phyloP scores from a whole-genome alignment of 2,797 vertebrate genomes.

The Pogonophryne albipinna region DNA sequence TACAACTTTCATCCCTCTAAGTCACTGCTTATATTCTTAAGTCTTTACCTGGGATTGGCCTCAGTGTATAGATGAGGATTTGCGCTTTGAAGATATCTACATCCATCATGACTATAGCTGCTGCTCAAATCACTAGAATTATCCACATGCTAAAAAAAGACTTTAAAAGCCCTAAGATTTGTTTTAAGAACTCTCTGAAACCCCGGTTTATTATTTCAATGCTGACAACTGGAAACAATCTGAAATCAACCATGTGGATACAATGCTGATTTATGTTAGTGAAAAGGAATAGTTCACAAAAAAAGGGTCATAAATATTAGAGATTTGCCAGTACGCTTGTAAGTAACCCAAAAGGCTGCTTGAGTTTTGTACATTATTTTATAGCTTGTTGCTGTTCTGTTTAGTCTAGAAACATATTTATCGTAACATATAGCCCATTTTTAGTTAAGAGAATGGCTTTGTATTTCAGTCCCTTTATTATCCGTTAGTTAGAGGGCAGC shows the following conservation, averaged over 20 bases:
- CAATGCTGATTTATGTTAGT: not conserved
- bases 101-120: constrained; percentile 25
- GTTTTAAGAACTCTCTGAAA: constrained; percentile 2
- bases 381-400: too few relatives aligned
- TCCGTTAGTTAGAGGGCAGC: constrained; percentile 21
- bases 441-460: not conserved
- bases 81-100: constrained; percentile 43
- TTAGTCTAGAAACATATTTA: not conserved
- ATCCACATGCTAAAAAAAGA: constrained; percentile 6
- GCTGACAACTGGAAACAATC: constrained; percentile 4
- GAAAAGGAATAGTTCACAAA: not conserved
- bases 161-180: constrained; percentile 15
- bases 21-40: constrained; percentile 39
- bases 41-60: constrained; percentile 24
- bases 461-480: constrained; percentile 8
- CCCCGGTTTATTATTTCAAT: constrained; percentile 1
- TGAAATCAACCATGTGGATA: not conserved
- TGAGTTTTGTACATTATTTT: not conserved
- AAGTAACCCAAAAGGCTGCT: not conserved
- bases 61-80: constrained; percentile 26
- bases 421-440: not conserved
- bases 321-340: not conserved
- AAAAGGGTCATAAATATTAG: not conserved
- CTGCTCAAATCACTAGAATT: constrained; percentile 22
- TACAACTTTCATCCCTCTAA: constrained; percentile 23